Conservation (phyloP, 1,140 invertebrate genomes). For the Periplaneta americana region DNA sequence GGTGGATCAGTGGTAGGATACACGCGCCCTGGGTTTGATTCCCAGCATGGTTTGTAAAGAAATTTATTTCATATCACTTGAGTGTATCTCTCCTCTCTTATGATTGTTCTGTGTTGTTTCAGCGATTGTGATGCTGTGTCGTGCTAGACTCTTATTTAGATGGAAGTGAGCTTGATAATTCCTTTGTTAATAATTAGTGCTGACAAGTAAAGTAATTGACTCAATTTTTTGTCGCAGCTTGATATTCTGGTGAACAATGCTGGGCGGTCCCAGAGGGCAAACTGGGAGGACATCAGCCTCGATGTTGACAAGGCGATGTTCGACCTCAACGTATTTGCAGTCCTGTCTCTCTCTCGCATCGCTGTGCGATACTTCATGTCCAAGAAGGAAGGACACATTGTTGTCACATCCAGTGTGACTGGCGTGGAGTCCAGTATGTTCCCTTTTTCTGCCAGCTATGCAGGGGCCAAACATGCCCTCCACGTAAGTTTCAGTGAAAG, state of each 20-base stretch:
- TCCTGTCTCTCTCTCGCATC: constrained; percentile 62
- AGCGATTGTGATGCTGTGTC: no score
- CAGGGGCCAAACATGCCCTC: constrained; percentile 73
- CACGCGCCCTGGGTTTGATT: no score
- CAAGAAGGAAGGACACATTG: constrained; percentile 57
- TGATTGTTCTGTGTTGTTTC: not conserved
- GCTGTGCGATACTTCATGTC: constrained; percentile 58
- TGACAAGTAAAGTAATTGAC: not conserved
- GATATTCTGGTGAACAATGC: constrained; percentile 81
- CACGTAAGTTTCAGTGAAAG: no score
- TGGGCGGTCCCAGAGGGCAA: constrained; percentile 73
- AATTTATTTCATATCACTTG: no score
- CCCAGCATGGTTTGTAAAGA: no score
- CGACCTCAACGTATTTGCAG: constrained; percentile 75
- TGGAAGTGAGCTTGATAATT: not conserved
- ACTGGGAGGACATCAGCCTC: constrained; percentile 69
- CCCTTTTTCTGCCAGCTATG: constrained; percentile 69
- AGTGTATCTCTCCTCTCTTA: no score
- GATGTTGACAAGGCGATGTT: constrained; percentile 73
- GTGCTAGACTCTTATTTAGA: no score
- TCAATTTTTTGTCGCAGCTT: constrained; percentile 42
- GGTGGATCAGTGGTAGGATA: no score
- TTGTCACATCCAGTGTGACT: constrained; percentile 66
- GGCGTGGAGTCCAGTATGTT: constrained; percentile 51
- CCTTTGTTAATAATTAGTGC: not conserved